Conservation (phyloP, 2,888 invertebrate species). For the Lampropteryx suffumata region DNA sequence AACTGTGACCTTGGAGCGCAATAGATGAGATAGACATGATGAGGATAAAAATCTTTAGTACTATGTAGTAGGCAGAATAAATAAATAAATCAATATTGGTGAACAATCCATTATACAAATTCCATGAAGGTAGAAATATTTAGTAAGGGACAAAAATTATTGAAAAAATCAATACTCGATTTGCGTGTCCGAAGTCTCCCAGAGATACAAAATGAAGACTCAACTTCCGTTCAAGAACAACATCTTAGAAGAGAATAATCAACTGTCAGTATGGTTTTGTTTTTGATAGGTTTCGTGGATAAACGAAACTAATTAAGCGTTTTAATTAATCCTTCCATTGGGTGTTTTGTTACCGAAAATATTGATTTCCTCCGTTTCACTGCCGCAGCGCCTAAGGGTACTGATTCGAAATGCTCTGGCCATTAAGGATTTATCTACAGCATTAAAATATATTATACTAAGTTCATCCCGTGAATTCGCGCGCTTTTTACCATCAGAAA, state of each 20-base stretch:
- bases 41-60: too few species aligned
- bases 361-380: conserved; percentile 56
- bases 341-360: conserved; percentile 73
- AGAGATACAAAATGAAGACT: conserved; percentile 24
- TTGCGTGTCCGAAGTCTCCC: conserved; percentile 11
- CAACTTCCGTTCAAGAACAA: conserved; percentile 40
- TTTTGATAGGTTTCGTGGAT: conserved; percentile 73
- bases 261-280: conserved; percentile 63
- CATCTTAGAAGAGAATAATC: conserved; percentile 60
- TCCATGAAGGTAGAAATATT: too few species aligned
- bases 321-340: conserved; percentile 76
- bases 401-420: conserved; percentile 39
- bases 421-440: conserved; percentile 13
- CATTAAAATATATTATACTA: not conserved
- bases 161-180: conserved; percentile 17
- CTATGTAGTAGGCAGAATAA: too few species aligned
- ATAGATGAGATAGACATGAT: too few species aligned
- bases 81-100: too few species aligned
- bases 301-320: conserved; percentile 78
- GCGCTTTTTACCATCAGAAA: too few species aligned
- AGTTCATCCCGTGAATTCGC: not conserved
- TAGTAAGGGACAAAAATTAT: not conserved
- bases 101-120: too few species aligned
- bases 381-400: conserved; percentile 44
- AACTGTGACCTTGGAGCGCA: too few species aligned